Base-by-base conservation (phyloP, 2,113 vertebrate species). In the Hystrix brachyura region DNA sequence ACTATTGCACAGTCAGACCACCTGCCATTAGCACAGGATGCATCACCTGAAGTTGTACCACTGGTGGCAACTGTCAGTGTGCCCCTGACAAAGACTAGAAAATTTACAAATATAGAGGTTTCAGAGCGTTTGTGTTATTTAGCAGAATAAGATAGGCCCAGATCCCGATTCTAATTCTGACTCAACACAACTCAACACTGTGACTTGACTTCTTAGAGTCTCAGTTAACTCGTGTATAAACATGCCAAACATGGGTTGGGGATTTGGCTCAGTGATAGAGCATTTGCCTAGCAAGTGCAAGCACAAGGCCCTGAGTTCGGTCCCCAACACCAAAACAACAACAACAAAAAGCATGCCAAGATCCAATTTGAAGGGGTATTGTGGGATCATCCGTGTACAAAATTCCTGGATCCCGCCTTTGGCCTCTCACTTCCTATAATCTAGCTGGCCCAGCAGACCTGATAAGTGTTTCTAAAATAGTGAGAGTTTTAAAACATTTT, bases 381-480 rank as follows among this genome's bases (percentile, higher is more conserved):
- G 43, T 53, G 64, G 53, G 29, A 59, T 57, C 27, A 46, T 46
- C 43, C 2, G 1, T 55, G 51, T 71, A 23, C 46, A 91, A 95
- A 90, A 85, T 82, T 17, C 9, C 55, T 43, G 19, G 29, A 67
- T 13, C 8, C 74, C 7, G 13, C 53, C 85, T 89, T 91, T 2
- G 69, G 76, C 64, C 38, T 95, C 81, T 79, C 53, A 17, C 34
- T 81, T 78, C 23, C 84, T 51, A 59, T 11, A 84, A 6, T 29
- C n/a, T 6, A 55, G 34, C 29, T 43, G n/a, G 78, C 64, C 72
- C 23, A 67, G 90, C 53, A 60, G 94, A 82, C 21, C 51, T 38
- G 71, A 65, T 3, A 38, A 11, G 12, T 21, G 7, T 55, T 95
- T 84, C 88, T 84, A 87, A 97, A 94, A 87, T 38, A 62, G 15